Evolutionary conservation across 2,888 invertebrate genomes (phyloP).

Genomic region (Myopa tessellatipennis): DNA sequence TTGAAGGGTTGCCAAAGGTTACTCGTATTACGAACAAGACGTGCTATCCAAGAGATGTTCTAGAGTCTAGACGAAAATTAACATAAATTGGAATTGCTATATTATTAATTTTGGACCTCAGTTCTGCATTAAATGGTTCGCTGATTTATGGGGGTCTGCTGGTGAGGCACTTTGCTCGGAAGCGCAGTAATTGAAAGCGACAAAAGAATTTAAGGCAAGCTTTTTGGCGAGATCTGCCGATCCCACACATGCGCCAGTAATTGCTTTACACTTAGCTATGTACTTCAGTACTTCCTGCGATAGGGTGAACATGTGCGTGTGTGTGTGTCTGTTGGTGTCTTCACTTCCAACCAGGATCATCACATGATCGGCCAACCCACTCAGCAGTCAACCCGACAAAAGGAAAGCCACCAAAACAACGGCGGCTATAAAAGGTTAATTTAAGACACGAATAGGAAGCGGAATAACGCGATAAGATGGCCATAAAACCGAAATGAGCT

Average conservation of each 20-base stretch:
- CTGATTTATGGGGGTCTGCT: too few relatives aligned
- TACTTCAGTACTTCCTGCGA: slow-evolving; percentile 16
- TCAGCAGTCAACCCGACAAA: slow-evolving; percentile 12
- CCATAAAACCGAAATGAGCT: slow-evolving; percentile 29
- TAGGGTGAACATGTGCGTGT: neutral
- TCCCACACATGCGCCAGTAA: slow-evolving; percentile 31
- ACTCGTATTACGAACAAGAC: too few relatives aligned
- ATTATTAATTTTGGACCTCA: too few relatives aligned
- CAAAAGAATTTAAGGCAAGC: too few relatives aligned
- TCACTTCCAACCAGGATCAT: slow-evolving; percentile 1
- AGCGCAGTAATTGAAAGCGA: too few relatives aligned
- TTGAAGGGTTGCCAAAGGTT: too few relatives aligned
- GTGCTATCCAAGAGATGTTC: too few relatives aligned
- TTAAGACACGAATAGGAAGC: slow-evolving; percentile 38
- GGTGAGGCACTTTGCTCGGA: too few relatives aligned
- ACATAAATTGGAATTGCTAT: too few relatives aligned
- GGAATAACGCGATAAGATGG: slow-evolving; percentile 34
- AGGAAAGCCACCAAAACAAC: slow-evolving; percentile 10
- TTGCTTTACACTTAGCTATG: neutral
- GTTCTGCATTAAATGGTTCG: too few relatives aligned
- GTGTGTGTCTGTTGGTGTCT: too few relatives aligned
- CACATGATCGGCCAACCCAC: slow-evolving; percentile 11
- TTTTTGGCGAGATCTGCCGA: neutral
- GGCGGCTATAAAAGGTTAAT: slow-evolving; percentile 37
- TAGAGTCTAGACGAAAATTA: too few relatives aligned